These are phyloP conservation scores for Rapana venosa DNA, from an alignment of 2,888 invertebrate species.

Conservation along the genomic window DNA sequence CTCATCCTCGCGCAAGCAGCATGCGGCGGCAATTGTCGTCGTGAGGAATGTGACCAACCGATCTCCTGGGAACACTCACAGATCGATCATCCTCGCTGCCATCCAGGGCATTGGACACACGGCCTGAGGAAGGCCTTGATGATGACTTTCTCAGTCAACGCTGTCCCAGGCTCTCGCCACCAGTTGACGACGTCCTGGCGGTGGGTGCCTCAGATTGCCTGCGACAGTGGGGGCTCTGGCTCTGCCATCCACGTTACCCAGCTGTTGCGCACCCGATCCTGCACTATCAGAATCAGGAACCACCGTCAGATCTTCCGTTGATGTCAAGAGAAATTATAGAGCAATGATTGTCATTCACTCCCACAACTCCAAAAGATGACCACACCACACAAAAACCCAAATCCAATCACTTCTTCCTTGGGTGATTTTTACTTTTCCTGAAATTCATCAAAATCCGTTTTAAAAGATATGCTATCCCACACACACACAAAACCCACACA, in stretches of 20 bases:
- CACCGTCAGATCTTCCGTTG: background rate
- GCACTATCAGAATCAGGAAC: slow-evolving; percentile 24
- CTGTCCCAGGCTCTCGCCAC: background rate
- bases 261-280: slow-evolving; percentile 7
- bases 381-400: no score
- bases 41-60: background rate
- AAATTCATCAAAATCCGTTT: no score
- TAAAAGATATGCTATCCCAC: no score
- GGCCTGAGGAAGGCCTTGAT: background rate
- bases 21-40: background rate
- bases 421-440: no score
- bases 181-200: slow-evolving; percentile 16
- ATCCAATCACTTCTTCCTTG: no score
- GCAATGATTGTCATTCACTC: background rate
- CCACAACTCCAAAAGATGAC: background rate
- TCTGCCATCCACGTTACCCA: slow-evolving; percentile 15
- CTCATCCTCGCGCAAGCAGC: background rate
- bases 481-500: no score
- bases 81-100: background rate
- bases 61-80: background rate
- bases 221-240: background rate
- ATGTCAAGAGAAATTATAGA: slow-evolving; percentile 6
- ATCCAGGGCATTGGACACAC: slow-evolving; percentile 1
- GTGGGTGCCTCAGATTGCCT: no score
- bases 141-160: background rate